Percentiles rank a stretch among this genome's conserved stretches.
These are phyloP conservation scores for Linepithema humile DNA, from an alignment of 1,140 invertebrate species.

Conservation along the genomic window DNA sequence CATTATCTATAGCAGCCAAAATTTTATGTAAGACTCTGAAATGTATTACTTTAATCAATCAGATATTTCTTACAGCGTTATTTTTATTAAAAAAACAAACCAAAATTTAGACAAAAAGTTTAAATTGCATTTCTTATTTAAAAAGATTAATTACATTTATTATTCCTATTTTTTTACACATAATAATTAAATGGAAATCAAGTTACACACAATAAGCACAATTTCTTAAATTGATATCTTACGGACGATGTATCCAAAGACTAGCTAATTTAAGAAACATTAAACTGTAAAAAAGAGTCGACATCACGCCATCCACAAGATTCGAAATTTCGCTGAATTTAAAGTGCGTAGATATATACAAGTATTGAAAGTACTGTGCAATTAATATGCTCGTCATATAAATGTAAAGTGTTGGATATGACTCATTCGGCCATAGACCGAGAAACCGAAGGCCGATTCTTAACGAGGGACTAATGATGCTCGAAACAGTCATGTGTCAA, in stretches of 20 bases:
- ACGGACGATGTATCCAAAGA: neutral
- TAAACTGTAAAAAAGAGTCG: neutral
- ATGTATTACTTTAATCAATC: neutral
- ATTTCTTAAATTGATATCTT: too few species aligned
- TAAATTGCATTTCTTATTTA: neutral
- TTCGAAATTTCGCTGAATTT: neutral
- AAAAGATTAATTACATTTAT: neutral
- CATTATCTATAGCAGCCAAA: neutral
- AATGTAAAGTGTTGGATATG: neutral
- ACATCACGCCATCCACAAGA: neutral
- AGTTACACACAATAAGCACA: too few species aligned
- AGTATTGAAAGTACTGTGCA: conserved; percentile 11
- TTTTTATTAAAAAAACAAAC: neutral
- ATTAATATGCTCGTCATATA: too few species aligned
- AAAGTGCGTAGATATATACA: conserved; percentile 18
- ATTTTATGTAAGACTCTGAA: neutral
- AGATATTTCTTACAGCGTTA: neutral
- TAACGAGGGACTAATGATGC: neutral
- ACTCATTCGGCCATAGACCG: too few species aligned
- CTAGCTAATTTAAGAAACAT: conserved; percentile 6
- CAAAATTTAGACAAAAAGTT: neutral
- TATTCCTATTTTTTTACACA: too few species aligned
- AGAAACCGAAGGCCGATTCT: neutral
- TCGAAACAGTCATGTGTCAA: too few species aligned
- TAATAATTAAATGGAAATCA: too few species aligned